Evolutionary conservation across 2,113 vertebrate genomes (phyloP).

Genomic region (Meles meles): DNA sequence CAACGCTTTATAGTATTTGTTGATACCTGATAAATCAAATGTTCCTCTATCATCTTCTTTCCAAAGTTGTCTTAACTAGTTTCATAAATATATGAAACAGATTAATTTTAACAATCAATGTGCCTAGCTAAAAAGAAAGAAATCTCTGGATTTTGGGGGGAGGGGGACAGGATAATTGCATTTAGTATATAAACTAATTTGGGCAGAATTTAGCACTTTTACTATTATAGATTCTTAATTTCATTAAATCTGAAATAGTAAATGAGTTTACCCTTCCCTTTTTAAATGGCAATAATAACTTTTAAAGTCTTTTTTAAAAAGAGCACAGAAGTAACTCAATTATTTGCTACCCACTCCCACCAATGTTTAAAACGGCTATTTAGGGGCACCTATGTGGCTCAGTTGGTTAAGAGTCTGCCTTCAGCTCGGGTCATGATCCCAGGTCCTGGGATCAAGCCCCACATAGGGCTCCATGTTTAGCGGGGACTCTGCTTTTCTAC

Average conservation of each 20-base stretch:
- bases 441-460: no score
- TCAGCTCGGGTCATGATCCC: no score
- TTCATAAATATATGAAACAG: neutral
- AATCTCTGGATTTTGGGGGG: neutral
- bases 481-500: no score
- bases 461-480: no score
- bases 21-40: neutral
- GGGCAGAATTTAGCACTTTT: neutral
- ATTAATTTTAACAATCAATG: neutral
- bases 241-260: neutral
- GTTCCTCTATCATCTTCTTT: neutral
- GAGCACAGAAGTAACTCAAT: neutral
- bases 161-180: neutral
- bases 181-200: neutral
- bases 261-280: neutral
- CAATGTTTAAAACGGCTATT: neutral
- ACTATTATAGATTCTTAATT: neutral
- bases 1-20: neutral
- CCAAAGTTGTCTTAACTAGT: neutral
- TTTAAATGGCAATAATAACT: neutral
- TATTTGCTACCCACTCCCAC: neutral
- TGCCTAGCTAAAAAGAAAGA: neutral
- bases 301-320: neutral
- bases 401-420: no score
- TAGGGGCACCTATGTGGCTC: no score